Evolutionary conservation across 2,888 invertebrate species (phyloP), one percentile per base, ranked within the genome.

Genomic region (Epiblema foenella): DNA sequence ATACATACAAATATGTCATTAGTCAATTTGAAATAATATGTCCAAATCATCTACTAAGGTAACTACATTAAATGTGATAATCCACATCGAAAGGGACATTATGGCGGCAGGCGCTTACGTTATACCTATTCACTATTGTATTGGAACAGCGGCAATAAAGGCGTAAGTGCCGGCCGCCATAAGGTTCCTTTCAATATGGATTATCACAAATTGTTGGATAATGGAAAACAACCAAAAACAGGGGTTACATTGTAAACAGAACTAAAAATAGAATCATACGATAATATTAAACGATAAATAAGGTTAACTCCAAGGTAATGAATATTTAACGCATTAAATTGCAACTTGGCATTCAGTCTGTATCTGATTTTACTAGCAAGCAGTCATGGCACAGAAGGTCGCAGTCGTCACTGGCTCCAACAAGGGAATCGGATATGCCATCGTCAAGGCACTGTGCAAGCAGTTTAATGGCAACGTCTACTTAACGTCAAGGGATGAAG

Each of bases 351-450:
- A 15, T 17, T n/a, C 49, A 69, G 49, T 59, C 51, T 73, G 17
- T 18, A 9, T 9, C 39, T 2, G 11, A 56, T 51, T 24, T 17
- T 10, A 4, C 8, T 0, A 20, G 12, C 2, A 37, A 52, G 20
- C 29, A 49, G 84, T 18, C 74, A 80, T 81, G 81, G 65, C 76
- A 15, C 59, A 46, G 24, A 76, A 74, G 63, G 80, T 84, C 0
- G 83, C 83, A 0, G 77, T 85, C 0, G 95, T 96, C 5, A 95
- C 95, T 18, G 95, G 95, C 12, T 86, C 93, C 24, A 96, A 96
- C 80, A 95, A 95, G 82, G 96, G 95, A 0, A 95, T 96, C 73
- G 96, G 96, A 5, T 94, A 91, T 76, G 94, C 91, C 0, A 95
- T 95, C 49, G 95, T 95, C 0, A 94, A 94, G 81, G 78, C 90